Base-by-base conservation (phyloP, 2,797 vertebrate species). In the Nasua narica region DNA sequence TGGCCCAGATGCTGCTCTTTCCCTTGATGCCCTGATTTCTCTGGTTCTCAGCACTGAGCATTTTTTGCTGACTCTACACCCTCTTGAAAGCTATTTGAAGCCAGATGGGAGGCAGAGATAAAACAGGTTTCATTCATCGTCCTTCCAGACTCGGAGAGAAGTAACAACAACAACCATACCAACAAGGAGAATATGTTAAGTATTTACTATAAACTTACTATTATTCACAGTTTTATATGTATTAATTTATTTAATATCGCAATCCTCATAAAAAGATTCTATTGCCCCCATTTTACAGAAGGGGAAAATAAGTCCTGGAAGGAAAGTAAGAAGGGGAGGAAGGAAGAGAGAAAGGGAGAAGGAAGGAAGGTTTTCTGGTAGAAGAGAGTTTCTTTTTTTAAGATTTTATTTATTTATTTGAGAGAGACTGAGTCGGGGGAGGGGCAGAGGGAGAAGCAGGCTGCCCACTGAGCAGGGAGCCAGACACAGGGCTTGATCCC, bases 11-110 rank as follows among this genome's bases (percentile, higher is more conserved):
- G 91, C 76, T 85, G 1, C 15, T 0, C 48, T 92, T 58, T 90
- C 87, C 87, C 70, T n/a, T 0, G 35, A 60, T 74, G 85, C 84
- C 90, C 90, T 93, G 56, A 74, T 97, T 97, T 96, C 87, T 90
- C 89, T 92, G 69, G 60, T 93, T 97, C 94, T 97, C 91, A 95
- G 94, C 95, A 94, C 21, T 8, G 76, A 87, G 72, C 3, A 6
- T 67, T 94, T 97, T 93, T 43, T 97, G 96, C 97, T 97, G 97
- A 98, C 81, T 93, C 79, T 27, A 50, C 19, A 92, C 65, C 70
- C 89, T 96, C 76, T 43, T 43, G 87, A 95, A 97, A 96, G 85
- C 95, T 96, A 84, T 91, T 91, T 54, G 67, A 87, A 88, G 62
- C 87, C 98, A 97, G 96, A 91, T 96, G 97, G 95, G 78, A 96